Base-by-base conservation (phyloP, 2,113 vertebrate genomes). In the Capra hircus region DNA sequence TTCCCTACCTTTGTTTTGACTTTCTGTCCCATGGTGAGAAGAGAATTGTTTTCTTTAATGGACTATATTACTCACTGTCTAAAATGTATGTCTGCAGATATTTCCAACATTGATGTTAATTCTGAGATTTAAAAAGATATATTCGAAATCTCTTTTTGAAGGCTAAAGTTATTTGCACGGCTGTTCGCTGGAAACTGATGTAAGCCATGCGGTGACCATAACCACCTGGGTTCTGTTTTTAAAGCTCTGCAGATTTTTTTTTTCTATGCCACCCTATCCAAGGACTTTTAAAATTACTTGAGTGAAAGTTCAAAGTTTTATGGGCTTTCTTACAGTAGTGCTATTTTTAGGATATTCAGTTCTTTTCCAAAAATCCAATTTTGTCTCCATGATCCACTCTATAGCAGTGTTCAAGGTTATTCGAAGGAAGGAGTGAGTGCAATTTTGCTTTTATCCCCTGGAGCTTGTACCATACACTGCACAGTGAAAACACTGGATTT, bases 241-340 rank as follows among this genome's bases (percentile, higher is more conserved):
- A 94, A 97, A 93, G 30, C 28, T 62, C 59, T 95, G 50, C 3
- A 71, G 53, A 57, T 27, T 48, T 53, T 62, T 88, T 88, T 88
- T 83, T 13, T n/a, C 30, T 36, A 90, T 36, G 28, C 2, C 2
- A 78, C 23, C 40, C 36, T 94, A 84, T 91, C 86, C 83, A 55
- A 87, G 43, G 28, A 84, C 57, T 95, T 96, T 97, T 90, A 93
- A 71, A 97, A 71, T 84, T 71, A 90, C 40, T 90, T 94, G 43
- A 97, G 62, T 94, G 74, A 82, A 98, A 98, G 74, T 90, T 97
- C 64, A 86, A 89, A 91, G 43, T 97, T 97, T 97, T 97, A 93
- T 94, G 74, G 57, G 36, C 74, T 97, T 94, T 95, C 59, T 43
- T 88, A 81, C 16, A 92, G 40, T 53, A 90, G 82, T 77, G 11